Evolutionary conservation across 2,113 vertebrate genomes (phyloP), one percentile per base, ranked within the genome.

Genomic region (Mustelus asterias): DNA sequence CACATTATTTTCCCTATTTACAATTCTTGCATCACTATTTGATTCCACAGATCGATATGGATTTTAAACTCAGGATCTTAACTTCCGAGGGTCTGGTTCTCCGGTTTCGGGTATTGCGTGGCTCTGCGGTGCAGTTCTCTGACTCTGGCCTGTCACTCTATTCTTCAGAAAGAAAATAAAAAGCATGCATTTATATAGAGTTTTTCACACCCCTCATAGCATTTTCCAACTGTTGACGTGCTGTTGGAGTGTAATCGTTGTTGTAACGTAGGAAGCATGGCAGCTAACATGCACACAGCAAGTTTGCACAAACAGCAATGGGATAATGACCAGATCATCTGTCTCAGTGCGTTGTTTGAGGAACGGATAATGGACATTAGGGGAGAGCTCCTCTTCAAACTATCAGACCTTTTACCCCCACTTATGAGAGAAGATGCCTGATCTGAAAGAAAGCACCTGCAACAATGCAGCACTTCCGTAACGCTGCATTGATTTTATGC

Each of bases 131-230:
- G 78, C 4, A 41, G 14, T 33, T 41, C 14, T 80, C 78, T 3
- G n/a, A 14, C 2, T 37, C n/a, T 41, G 78, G n/a, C 14, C 78
- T 41, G 33, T 33, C n/a, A 37, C 14, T 1, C 33, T n/a, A 37
- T 80, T 83, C 14, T 37, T 83, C 41, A 83, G 80, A 37, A 37
- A 83, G 78, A 63, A 92, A 92, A 92, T 33, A 92, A 92, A 89
- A 5, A n/a, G 63, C 16, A 18, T 20, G 2, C 11, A 37, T 20
- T 92, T 92, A 92, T 9, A 33, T 90, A 18, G 4, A 26, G 24
- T 33, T n/a, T 63, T 60, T 63, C 14, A 14, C 89, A 63, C 16
- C 18, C 8, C 33, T 29, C 37, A 65, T 63, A 65, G 33, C 14
- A 8, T n/a, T 92, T 63, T n/a, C n/a, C 58, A 65, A 14, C 89